Percentiles rank a stretch among this genome's conserved stretches.
phyloP scores from a whole-genome alignment of 2,113 vertebrate species.

The Dicerorhinus sumatrensis region DNA sequence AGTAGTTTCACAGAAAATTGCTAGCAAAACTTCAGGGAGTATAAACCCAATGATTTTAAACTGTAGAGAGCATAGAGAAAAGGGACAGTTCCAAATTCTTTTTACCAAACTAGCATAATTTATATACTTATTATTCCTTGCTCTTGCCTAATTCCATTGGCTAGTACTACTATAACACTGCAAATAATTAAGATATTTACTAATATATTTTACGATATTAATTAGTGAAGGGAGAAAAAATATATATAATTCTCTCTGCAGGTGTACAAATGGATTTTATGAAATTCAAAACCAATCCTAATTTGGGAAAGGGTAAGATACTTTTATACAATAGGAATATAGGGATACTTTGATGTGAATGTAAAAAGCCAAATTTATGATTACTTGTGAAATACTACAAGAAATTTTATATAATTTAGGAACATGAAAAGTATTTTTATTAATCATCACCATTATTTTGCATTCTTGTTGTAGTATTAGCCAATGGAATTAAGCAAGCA shows the following conservation, averaged over 20 bases:
- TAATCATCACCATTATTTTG: background rate
- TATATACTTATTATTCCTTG: background rate
- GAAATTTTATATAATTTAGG: conserved; percentile 20
- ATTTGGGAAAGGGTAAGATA: background rate
- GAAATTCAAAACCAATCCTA: background rate
- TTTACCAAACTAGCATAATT: background rate
- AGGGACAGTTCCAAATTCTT: background rate
- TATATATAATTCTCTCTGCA: background rate
- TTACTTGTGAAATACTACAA: background rate
- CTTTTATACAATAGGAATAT: background rate
- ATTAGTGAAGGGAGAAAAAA: background rate
- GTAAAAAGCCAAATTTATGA: background rate
- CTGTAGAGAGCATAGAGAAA: background rate
- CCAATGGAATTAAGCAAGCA: background rate
- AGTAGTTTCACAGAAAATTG: conserved; percentile 7
- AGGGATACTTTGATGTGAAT: background rate
- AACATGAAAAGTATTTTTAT: background rate
- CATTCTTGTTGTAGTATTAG: background rate
- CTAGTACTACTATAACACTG: background rate
- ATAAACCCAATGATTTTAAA: background rate
- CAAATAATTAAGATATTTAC: background rate
- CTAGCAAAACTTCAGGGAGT: background rate
- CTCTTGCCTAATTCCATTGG: background rate
- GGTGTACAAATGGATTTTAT: background rate
- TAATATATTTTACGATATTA: background rate